These are phyloP conservation scores for Eupithecia inturbata DNA, from an alignment of 2,888 invertebrate species.

Conservation along the genomic window DNA sequence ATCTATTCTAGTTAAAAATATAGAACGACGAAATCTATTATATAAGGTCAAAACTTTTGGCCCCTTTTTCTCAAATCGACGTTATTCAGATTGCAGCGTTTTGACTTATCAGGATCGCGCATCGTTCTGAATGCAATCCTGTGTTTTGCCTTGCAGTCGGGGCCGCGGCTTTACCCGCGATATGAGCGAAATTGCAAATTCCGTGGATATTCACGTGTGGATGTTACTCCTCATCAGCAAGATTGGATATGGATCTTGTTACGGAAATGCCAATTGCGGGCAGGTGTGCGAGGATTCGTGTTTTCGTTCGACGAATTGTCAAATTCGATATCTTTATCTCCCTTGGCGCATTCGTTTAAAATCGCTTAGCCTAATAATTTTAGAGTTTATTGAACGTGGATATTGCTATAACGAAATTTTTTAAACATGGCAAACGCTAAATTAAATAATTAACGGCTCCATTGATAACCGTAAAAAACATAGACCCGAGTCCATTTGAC, in stretches of 20 bases:
- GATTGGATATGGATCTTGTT: conserved; percentile 14
- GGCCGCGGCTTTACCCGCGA: not conserved
- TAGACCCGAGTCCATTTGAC: too few species aligned
- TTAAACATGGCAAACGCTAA: too few species aligned
- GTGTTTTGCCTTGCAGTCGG: not conserved
- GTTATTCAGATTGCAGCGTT: too few species aligned
- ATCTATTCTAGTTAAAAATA: too few species aligned
- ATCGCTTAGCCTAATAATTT: not conserved
- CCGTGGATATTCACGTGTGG: conserved; percentile 13
- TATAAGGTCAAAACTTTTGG: too few species aligned
- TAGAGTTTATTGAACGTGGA: not conserved
- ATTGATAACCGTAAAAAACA: too few species aligned
- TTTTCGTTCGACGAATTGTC: not conserved
- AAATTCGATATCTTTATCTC: not conserved
- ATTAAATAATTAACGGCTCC: not conserved
- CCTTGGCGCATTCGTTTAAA: not conserved
- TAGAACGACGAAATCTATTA: too few species aligned
- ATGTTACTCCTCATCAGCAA: conserved; percentile 4
- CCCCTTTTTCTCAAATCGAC: too few species aligned
- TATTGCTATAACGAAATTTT: too few species aligned
- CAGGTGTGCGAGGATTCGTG: not conserved
- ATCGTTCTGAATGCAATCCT: too few species aligned
- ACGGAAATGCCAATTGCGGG: conserved; percentile 3
- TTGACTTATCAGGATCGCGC: too few species aligned
- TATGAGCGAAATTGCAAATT: conserved; percentile 20